Conservation (phyloP, 2,888 invertebrate species). For the Himalopsyche japonica region DNA sequence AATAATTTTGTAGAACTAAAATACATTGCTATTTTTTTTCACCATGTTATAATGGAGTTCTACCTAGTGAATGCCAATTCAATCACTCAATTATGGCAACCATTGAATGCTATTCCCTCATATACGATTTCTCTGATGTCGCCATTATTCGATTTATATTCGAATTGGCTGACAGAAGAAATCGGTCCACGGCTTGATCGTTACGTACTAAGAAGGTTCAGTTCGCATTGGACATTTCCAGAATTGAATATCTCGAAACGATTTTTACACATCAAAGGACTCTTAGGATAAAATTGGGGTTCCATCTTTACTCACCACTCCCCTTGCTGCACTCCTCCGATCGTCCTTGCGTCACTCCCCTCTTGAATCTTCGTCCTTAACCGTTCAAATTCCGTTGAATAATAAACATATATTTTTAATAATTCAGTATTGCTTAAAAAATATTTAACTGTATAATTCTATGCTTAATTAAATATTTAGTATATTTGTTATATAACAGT, state of each 20-base stretch:
- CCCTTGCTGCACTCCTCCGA: background rate
- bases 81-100: too few species aligned
- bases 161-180: background rate
- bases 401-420: too few species aligned
- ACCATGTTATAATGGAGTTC: too few species aligned
- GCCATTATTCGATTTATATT: background rate
- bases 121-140: background rate
- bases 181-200: background rate
- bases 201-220: background rate
- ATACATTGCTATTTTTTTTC: too few species aligned
- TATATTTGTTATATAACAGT: too few species aligned
- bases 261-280: conserved; percentile 36
- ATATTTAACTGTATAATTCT: too few species aligned
- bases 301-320: background rate
- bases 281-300: conserved; percentile 13
- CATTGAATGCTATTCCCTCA: background rate
- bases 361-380: background rate
- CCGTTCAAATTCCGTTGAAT: background rate
- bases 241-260: conserved; percentile 29
- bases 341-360: background rate
- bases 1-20: too few species aligned
- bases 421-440: too few species aligned
- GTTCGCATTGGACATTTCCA: background rate
- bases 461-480: too few species aligned
- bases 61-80: too few species aligned